Evolutionary conservation across 2,888 invertebrate genomes (phyloP).

Genomic region (Cynaeus angustus): DNA sequence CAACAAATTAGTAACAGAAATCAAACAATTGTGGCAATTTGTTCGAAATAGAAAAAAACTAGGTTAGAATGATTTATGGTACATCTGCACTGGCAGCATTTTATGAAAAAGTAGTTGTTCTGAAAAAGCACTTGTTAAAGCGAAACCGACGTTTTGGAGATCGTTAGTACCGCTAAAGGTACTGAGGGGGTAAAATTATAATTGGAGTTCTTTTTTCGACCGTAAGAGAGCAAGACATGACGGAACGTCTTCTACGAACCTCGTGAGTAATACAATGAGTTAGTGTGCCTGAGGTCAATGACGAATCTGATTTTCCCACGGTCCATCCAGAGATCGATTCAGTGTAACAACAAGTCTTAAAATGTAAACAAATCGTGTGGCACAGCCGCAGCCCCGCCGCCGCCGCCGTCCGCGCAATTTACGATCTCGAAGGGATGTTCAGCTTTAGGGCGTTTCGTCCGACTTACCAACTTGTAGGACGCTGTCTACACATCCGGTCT

Average conservation of each 20-base stretch:
- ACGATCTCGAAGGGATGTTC: slow-evolving; percentile 11
- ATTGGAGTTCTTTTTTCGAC: not conserved
- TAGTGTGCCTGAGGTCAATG: not conserved
- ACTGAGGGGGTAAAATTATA: slow-evolving; percentile 6
- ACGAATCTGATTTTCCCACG: slow-evolving; percentile 32
- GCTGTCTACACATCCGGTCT: slow-evolving; percentile 87
- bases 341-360: not conserved
- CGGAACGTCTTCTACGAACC: not conserved
- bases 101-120: slow-evolving; percentile 36
- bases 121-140: slow-evolving; percentile 57
- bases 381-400: no score
- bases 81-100: slow-evolving; percentile 15
- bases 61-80: slow-evolving; percentile 37
- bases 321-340: not conserved
- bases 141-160: slow-evolving; percentile 54
- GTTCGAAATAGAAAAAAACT: slow-evolving; percentile 19
- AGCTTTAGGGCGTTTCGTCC: slow-evolving; percentile 5
- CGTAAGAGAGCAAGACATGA: not conserved
- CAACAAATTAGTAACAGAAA: slow-evolving; percentile 5
- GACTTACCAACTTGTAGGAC: slow-evolving; percentile 92
- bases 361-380: slow-evolving; percentile 4
- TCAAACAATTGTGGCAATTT: not conserved
- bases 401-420: no score
- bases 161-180: slow-evolving; percentile 47
- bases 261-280: not conserved